These are phyloP conservation scores for Pristionchus maxplancki DNA, from an alignment of 2,888 invertebrate species.

Conservation along the genomic window DNA sequence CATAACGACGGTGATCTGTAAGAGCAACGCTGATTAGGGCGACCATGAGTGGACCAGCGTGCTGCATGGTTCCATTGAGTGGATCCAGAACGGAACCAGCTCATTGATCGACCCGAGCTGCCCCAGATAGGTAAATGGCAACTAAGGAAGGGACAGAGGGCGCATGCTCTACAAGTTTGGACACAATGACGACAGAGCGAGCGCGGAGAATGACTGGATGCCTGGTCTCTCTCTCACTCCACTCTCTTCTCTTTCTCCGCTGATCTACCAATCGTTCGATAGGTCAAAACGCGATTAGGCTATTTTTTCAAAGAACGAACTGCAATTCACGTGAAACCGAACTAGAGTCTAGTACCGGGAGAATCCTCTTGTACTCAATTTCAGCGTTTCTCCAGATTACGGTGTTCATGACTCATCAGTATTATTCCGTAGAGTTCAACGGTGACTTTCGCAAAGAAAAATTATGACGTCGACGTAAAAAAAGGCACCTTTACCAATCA, in stretches of 20 bases:
- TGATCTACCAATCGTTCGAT: constrained; percentile 1
- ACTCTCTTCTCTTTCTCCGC: neutral
- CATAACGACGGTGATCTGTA: constrained; percentile 22
- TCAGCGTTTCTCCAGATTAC: neutral
- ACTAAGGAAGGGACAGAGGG: neutral
- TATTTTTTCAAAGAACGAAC: neutral
- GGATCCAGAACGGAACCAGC: neutral
- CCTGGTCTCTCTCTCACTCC: neutral
- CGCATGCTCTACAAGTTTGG: neutral
- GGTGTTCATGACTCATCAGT: constrained; percentile 16
- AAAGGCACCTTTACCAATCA: neutral
- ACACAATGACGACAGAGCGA: neutral
- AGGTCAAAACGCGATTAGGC: neutral
- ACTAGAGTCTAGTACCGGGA: neutral
- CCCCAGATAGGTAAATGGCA: neutral
- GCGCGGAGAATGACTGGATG: neutral
- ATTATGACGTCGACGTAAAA: neutral
- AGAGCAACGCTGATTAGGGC: too few relatives aligned
- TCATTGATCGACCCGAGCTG: neutral
- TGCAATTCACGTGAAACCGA: neutral
- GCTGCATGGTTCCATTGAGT: neutral
- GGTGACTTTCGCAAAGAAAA: constrained; percentile 4
- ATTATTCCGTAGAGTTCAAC: constrained; percentile 29
- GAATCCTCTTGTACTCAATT: neutral
- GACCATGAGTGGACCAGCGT: too few relatives aligned